Base-by-base conservation (phyloP, 1,140 invertebrate genomes). In the Palaemon carinicauda region DNA sequence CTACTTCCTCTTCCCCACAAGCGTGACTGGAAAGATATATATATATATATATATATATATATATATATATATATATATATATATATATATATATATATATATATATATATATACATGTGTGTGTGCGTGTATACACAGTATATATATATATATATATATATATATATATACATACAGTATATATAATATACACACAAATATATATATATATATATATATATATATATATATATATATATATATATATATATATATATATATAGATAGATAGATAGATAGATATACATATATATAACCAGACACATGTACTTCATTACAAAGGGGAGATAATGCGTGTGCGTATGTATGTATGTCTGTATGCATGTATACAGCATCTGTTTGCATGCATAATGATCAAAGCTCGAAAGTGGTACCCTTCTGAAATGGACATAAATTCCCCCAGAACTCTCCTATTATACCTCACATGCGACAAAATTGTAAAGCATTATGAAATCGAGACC, bases 401-500 rank as follows among this genome's bases (percentile, higher is more conserved):
- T 80, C n/a, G 50, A 81, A 81, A 81, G 41, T 81, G 56, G 65
- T 50, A 50, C 73, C 33, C 51, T 75, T 75, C 73, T 50, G 21
- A 24, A 12, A 17, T 17, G 10, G 19, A 9, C 73, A 75, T 54
- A 75, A 75, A 75, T 60, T n/a, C 24, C 15, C n/a, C 17, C 51
- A 31, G 53, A 52, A 53, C 29, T 27, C 31, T 27, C 21, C 52
- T 56, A 75, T 56, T 75, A 74, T 75, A 7, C 53, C 21, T 75
- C 71, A 56, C 81, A 27, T 29, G 52, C 81, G 73, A 83, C 81
- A 75, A 83, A 75, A 83, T 83, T 83, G 73, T 83, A 75, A 83
- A 83, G 71, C 81, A 83, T 75, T 83, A 71, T 83, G 81, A 75
- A 83, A 83, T 83, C 81, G 69, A 83, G 81, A 75, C 53, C 81